phyloP scores from a whole-genome alignment of 2,797 vertebrate genomes.

The Ceryle rudis region DNA sequence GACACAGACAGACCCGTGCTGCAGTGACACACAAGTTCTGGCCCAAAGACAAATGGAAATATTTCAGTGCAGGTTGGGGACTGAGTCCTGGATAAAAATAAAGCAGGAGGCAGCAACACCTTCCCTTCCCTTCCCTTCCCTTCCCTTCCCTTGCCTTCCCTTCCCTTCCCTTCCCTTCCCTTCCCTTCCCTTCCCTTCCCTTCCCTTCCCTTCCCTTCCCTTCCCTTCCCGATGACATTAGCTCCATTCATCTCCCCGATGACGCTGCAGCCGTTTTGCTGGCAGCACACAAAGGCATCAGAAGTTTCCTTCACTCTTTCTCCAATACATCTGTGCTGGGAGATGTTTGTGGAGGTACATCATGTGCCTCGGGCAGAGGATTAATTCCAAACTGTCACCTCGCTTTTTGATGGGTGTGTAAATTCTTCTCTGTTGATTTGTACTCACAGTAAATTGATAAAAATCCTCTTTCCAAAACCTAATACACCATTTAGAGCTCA shows the following conservation, averaged over 20 bases:
- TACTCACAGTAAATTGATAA: slow-evolving; percentile 24
- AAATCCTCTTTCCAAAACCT: background rate
- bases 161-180: too few species aligned
- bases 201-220: slow-evolving; percentile 33
- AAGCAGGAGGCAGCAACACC: slow-evolving; percentile 45
- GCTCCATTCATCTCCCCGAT: slow-evolving; percentile 39
- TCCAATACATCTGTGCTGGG: slow-evolving; percentile 50
- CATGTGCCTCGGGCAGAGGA: slow-evolving; percentile 36
- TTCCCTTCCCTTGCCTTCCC: too few species aligned
- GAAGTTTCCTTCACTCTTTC: slow-evolving; percentile 61
- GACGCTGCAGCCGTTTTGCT: slow-evolving; percentile 23
- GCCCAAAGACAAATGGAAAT: background rate
- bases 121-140: slow-evolving; percentile 60
- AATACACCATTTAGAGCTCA: slow-evolving; percentile 15
- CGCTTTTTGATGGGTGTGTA: slow-evolving; percentile 53
- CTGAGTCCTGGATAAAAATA: slow-evolving; percentile 48
- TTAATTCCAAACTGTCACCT: slow-evolving; percentile 41
- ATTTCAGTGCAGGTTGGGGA: background rate
- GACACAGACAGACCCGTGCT: background rate
- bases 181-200: slow-evolving; percentile 51
- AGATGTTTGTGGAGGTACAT: slow-evolving; percentile 63
- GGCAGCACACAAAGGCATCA: slow-evolving; percentile 29
- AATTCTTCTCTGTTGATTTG: slow-evolving; percentile 54
- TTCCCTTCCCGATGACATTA: slow-evolving; percentile 62
- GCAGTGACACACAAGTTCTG: background rate